A percentile compares a stretch with the other conserved stretches of the same genome.
These are phyloP conservation scores for Cephus runcator DNA, from an alignment of 2,888 invertebrate species.

Conservation along the genomic window DNA sequence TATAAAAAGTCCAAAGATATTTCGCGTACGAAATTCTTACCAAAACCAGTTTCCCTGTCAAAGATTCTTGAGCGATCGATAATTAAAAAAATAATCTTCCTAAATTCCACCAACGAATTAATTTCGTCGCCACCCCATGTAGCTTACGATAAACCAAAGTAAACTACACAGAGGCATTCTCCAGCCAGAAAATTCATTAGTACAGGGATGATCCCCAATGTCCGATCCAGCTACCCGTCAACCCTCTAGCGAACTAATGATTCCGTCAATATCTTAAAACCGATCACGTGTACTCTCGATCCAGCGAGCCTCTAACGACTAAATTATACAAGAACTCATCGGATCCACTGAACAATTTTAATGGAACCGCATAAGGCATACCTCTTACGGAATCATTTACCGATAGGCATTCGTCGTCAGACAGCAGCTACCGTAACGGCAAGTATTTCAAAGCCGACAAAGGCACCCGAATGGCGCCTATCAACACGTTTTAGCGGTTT, in stretches of 20 bases:
- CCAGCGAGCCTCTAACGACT: slow-evolving; percentile 21
- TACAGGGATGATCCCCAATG: background rate
- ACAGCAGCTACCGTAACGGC: slow-evolving; percentile 12
- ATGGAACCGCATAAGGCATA: slow-evolving; percentile 9
- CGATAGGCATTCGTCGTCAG: slow-evolving; percentile 14
- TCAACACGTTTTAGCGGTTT: slow-evolving; percentile 37
- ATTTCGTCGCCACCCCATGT: background rate
- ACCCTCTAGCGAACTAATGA: slow-evolving; percentile 13
- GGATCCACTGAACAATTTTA: slow-evolving; percentile 22
- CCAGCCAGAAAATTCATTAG: background rate
- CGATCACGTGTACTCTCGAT: slow-evolving; percentile 16
- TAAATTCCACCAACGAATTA: background rate
- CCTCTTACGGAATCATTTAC: slow-evolving; percentile 17
- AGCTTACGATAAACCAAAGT: background rate
- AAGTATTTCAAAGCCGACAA: slow-evolving; percentile 26
- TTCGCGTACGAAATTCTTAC: background rate
- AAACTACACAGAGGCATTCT: background rate
- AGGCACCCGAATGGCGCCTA: slow-evolving; percentile 29
- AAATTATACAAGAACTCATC: slow-evolving; percentile 24
- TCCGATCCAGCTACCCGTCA: background rate
- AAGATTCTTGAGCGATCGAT: background rate
- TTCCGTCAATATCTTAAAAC: slow-evolving; percentile 25
- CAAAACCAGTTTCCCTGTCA: background rate
- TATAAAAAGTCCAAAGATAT: background rate
- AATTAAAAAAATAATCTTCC: background rate